Percentiles rank a stretch among this genome's conserved stretches.
phyloP scores from a whole-genome alignment of 1,140 invertebrate species.

The Calosoma granatense region DNA sequence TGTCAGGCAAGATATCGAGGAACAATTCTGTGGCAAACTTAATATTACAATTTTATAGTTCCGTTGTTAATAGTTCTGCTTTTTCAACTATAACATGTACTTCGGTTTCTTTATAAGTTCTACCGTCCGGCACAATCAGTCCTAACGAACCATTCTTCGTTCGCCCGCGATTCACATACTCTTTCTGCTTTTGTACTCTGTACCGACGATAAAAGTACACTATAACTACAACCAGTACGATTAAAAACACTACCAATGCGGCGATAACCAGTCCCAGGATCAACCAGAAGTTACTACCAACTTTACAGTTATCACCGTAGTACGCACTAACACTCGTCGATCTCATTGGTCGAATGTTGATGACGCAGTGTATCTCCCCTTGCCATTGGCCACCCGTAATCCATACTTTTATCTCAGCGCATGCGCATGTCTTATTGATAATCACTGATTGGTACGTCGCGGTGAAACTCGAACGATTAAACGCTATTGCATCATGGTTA shows the following conservation, averaged over 20 bases:
- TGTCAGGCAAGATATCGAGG: too few species aligned
- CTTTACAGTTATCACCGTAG: conserved; percentile 20
- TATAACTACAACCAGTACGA: conserved; percentile 20
- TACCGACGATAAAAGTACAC: conserved; percentile 26
- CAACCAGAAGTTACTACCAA: conserved; percentile 22
- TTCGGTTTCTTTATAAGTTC: conserved; percentile 73
- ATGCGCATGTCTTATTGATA: conserved; percentile 49
- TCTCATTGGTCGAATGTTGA: neutral
- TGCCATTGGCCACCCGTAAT: conserved; percentile 19
- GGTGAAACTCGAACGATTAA: conserved; percentile 44
- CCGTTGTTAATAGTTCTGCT: conserved; percentile 65
- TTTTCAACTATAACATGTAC: conserved; percentile 74
- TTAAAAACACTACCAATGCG: conserved; percentile 20
- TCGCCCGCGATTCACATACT: conserved; percentile 11
- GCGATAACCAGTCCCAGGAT: conserved; percentile 25
- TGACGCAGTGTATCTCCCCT: neutral
- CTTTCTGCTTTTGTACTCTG: conserved; percentile 11
- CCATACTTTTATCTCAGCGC: conserved; percentile 38
- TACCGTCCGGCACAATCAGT: conserved; percentile 65
- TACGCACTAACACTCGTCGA: neutral
- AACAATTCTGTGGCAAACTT: too few species aligned
- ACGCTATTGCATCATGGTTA: conserved; percentile 15
- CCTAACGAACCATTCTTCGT: conserved; percentile 29
- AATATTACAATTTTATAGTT: too few species aligned
- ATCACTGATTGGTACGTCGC: conserved; percentile 46